Conservation (phyloP, 2,888 invertebrate genomes). For the Lapara coniferarum region DNA sequence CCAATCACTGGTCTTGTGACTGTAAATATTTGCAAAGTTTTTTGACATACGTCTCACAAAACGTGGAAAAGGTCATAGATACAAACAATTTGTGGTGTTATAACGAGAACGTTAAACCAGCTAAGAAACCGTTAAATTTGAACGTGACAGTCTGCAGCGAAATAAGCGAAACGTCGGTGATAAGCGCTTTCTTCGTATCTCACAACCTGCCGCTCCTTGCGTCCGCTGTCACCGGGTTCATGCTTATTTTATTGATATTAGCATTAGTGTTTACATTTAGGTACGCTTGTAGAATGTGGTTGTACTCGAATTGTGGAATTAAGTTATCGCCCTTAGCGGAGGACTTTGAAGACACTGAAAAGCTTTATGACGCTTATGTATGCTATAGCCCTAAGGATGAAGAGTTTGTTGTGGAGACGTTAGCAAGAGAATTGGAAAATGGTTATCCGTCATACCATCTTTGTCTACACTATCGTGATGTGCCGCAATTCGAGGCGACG, state of each 20-base stretch:
- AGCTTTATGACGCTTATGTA: conserved; percentile 96
- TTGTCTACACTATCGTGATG: conserved; percentile 94
- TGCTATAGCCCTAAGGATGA: conserved; percentile 97
- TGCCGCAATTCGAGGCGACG: conserved; percentile 88
- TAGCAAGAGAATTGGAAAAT: conserved; percentile 93
- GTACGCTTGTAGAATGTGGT: conserved; percentile 93
- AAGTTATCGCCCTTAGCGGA: conserved; percentile 89
- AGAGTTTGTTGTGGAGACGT: conserved; percentile 92
- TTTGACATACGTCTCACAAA: conserved; percentile 91
- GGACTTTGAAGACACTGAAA: conserved; percentile 91
- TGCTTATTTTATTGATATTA: conserved; percentile 89
- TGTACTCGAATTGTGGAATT: conserved; percentile 94
- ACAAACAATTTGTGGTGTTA: conserved; percentile 90
- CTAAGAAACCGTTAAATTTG: conserved; percentile 90
- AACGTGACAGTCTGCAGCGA: conserved; percentile 94
- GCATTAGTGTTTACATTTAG: conserved; percentile 93
- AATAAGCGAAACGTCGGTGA: conserved; percentile 90
- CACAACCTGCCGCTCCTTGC: conserved; percentile 93
- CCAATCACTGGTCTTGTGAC: conserved; percentile 94
- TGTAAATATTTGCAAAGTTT: conserved; percentile 94
- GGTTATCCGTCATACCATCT: conserved; percentile 91
- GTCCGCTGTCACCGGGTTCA: conserved; percentile 89
- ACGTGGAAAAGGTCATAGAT: conserved; percentile 90
- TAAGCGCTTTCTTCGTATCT: conserved; percentile 91
- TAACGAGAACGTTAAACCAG: conserved; percentile 86